Evolutionary conservation across 2,888 invertebrate genomes (phyloP).

Genomic region (Ophonus ardosiacus): DNA sequence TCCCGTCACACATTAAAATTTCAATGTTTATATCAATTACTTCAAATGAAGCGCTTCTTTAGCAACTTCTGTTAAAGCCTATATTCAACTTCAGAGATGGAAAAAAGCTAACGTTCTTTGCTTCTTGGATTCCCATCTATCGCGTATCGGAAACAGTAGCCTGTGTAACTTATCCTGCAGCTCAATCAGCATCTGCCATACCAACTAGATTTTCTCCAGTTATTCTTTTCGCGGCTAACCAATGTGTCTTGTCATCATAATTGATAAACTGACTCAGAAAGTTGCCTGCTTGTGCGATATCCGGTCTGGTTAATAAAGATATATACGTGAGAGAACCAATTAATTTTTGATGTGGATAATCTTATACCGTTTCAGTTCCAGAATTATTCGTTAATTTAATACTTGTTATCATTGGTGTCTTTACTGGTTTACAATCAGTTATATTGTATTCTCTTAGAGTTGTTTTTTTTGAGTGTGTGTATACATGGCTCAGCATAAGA

Average conservation of each 20-base stretch:
- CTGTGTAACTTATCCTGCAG: not conserved
- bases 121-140: not conserved
- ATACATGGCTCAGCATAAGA: no score
- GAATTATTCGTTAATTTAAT: not conserved
- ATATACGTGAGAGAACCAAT: slow-evolving; percentile 30
- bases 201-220: not conserved
- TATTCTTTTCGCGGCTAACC: slow-evolving; percentile 7
- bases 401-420: not conserved
- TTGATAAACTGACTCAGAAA: slow-evolving; percentile 44
- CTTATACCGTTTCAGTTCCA: not conserved
- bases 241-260: no score
- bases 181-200: slow-evolving; percentile 47
- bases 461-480: not conserved
- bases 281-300: slow-evolving; percentile 13
- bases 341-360: slow-evolving; percentile 14
- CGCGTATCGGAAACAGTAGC: not conserved
- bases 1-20: slow-evolving; percentile 3
- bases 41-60: slow-evolving; percentile 3
- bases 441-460: slow-evolving; percentile 36
- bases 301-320: slow-evolving; percentile 37
- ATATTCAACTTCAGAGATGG: slow-evolving; percentile 3
- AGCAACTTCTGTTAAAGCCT: slow-evolving; percentile 5
- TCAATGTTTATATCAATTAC: not conserved
- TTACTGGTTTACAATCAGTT: not conserved
- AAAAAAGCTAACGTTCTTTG: not conserved